phyloP scores from a whole-genome alignment of 1,140 invertebrate genomes.

The Coptotermes formosanus region DNA sequence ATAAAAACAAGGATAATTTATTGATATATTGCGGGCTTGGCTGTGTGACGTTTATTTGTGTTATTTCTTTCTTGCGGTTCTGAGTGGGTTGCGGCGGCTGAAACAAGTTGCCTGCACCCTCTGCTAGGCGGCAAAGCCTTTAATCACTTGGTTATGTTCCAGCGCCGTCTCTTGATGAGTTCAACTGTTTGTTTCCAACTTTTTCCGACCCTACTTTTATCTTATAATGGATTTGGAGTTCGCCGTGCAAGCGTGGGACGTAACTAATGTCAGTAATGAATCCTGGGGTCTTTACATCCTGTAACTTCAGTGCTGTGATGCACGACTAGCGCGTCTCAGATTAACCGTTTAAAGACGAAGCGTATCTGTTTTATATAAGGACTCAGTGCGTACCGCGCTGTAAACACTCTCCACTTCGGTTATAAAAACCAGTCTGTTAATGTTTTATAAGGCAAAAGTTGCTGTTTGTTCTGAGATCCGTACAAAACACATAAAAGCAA shows the following conservation, averaged over 20 bases:
- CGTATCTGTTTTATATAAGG: no score
- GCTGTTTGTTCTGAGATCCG: no score
- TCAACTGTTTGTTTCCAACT: neutral
- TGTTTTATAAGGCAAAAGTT: no score
- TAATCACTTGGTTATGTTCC: slow-evolving; percentile 8
- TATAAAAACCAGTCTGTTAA: no score
- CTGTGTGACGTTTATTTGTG: neutral
- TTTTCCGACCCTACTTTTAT: neutral
- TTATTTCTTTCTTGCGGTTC: no score
- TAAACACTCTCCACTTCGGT: no score
- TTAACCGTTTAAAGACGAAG: no score
- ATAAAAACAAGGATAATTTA: neutral
- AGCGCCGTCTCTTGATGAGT: neutral
- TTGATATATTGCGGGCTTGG: neutral
- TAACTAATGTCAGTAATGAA: neutral
- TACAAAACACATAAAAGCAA: no score
- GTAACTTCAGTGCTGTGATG: no score
- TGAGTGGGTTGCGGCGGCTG: no score
- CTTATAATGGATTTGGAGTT: neutral
- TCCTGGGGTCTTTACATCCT: neutral
- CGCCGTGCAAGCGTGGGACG: neutral
- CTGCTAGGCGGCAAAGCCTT: neutral
- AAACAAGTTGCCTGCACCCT: neutral
- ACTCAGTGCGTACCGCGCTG: no score
- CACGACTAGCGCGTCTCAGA: no score